Percentiles rank a stretch among this genome's conserved stretches.
Conservation (phyloP, 2,888 invertebrate species). For the Tortrix viridana region DNA sequence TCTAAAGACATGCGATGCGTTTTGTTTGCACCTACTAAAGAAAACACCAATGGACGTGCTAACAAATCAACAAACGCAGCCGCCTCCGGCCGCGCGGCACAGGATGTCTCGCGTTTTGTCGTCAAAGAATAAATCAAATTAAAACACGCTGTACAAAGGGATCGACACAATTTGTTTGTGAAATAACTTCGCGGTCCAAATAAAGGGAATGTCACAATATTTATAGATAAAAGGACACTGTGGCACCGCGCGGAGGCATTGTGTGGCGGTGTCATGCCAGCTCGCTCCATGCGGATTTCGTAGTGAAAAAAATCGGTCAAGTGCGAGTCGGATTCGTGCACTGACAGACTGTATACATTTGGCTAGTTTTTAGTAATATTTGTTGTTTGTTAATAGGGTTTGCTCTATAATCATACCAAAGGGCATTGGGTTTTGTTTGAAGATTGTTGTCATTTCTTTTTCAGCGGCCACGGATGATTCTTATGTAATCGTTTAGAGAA, state of each 20-base stretch:
- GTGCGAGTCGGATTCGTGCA: no score
- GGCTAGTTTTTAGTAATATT: no score
- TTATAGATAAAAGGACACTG: constrained; percentile 82
- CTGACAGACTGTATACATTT: no score
- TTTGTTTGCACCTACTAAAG: constrained; percentile 72
- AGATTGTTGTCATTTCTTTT: no score
- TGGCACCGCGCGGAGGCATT: constrained; percentile 71
- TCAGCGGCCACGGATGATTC: no score
- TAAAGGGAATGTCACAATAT: constrained; percentile 83
- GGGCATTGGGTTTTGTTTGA: no score
- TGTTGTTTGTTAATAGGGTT: no score
- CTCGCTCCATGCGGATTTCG: constrained; percentile 80
- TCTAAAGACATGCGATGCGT: constrained; percentile 60
- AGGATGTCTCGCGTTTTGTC: constrained; percentile 77
- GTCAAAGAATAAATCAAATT: constrained; percentile 82
- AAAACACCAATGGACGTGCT: constrained; percentile 75
- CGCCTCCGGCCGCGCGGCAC: constrained; percentile 59
- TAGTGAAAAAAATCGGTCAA: no score
- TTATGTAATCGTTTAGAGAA: no score
- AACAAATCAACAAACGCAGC: constrained; percentile 78
- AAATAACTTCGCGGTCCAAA: constrained; percentile 74
- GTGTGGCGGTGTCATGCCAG: constrained; percentile 78
- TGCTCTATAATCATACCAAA: no score
- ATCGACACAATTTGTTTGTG: constrained; percentile 78
- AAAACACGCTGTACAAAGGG: constrained; percentile 76